These are phyloP conservation scores for Talpa occidentalis DNA, from an alignment of 2,113 vertebrate species.

Conservation along the genomic window DNA sequence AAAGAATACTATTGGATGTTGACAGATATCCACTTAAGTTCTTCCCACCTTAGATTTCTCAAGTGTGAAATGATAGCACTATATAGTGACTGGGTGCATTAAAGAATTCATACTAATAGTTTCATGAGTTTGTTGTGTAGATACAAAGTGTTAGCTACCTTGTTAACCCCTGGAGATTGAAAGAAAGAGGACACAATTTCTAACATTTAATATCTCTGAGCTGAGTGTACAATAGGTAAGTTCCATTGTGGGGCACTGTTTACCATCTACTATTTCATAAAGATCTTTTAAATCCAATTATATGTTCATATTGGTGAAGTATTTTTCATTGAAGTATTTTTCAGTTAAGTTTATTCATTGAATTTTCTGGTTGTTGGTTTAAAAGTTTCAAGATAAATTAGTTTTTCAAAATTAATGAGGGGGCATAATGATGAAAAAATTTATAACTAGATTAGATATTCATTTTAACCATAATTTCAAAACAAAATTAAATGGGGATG, in stretches of 20 bases:
- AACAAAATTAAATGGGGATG: not conserved
- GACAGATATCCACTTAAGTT: not conserved
- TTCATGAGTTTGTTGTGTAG: not conserved
- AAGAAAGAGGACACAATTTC: not conserved
- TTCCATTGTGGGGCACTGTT: not conserved
- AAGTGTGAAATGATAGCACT: not conserved
- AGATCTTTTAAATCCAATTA: not conserved
- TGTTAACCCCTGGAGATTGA: not conserved
- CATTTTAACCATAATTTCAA: not conserved
- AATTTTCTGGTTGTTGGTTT: not conserved
- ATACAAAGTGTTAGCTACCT: not conserved
- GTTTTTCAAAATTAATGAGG: constrained; percentile 23
- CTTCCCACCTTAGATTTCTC: not conserved
- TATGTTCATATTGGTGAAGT: not conserved
- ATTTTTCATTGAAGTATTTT: not conserved
- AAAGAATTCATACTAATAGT: not conserved
- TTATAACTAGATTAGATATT: not conserved
- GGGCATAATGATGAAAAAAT: not conserved
- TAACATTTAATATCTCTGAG: not conserved
- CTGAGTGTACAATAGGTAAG: not conserved
- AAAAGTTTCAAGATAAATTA: constrained; percentile 18
- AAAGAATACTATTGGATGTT: not conserved
- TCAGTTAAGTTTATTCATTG: not conserved
- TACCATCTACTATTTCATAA: not conserved
- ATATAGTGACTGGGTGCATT: not conserved